Percentiles rank a stretch among this genome's conserved stretches.
phyloP scores from a whole-genome alignment of 2,113 vertebrate genomes.

The Pterophyllum scalare region DNA sequence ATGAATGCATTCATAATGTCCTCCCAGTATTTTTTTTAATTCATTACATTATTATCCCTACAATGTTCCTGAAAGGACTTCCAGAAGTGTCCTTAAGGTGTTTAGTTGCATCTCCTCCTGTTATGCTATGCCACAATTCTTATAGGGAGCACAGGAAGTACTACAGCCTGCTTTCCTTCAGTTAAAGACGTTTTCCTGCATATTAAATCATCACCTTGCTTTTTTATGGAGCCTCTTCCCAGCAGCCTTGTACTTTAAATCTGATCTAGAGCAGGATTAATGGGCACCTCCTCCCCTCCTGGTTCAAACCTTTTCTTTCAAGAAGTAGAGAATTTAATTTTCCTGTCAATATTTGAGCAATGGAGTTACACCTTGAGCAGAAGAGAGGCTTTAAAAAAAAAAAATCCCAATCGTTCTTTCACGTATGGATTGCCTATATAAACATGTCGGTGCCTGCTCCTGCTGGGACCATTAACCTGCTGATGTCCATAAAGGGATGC shows the following conservation, averaged over 20 bases:
- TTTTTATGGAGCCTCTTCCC: background rate
- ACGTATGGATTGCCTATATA: conserved; percentile 33
- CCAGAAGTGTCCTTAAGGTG: background rate
- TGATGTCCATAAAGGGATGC: background rate
- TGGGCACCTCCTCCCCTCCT: background rate
- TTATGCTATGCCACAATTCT: background rate
- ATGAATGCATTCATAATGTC: background rate
- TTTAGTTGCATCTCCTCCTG: background rate
- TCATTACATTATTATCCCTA: background rate
- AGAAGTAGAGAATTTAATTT: background rate
- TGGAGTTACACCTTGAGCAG: background rate
- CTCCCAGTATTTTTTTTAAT: background rate
- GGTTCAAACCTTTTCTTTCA: background rate
- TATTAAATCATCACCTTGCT: background rate
- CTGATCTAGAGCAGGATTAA: background rate
- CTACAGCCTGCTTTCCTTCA: background rate
- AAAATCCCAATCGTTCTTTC: background rate
- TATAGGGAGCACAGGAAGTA: background rate
- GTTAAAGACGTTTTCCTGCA: background rate
- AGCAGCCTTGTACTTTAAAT: background rate
- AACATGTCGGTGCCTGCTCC: conserved; percentile 1
- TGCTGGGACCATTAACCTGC: background rate
- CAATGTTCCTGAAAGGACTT: background rate
- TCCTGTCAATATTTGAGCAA: background rate
- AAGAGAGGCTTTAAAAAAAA: conserved; percentile 11